Conservation (phyloP, 2,113 vertebrate genomes). For the Cebidichthys violaceus region DNA sequence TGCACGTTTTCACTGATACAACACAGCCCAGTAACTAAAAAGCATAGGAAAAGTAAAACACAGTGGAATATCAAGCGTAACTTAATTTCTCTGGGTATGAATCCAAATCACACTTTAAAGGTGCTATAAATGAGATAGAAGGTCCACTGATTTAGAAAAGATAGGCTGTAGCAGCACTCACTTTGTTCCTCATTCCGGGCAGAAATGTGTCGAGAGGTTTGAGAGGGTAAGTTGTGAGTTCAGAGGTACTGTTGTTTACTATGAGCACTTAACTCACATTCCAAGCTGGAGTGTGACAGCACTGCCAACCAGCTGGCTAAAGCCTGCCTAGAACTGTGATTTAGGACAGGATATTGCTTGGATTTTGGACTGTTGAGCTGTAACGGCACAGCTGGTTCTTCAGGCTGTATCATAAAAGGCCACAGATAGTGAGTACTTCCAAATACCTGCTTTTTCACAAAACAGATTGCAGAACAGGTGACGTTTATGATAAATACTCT, state of each 20-base stretch:
- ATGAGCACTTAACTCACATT: neutral
- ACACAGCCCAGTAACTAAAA: neutral
- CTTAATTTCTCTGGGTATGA: neutral
- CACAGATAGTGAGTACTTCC: neutral
- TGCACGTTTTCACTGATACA: neutral
- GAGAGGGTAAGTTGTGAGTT: neutral
- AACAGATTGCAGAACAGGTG: neutral
- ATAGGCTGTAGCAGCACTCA: neutral
- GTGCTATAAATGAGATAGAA: neutral
- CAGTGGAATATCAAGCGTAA: neutral
- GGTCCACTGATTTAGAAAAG: too few relatives aligned
- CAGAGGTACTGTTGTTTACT: neutral
- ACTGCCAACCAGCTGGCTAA: neutral
- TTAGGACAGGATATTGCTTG: constrained; percentile 32
- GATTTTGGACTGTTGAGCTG: constrained; percentile 10
- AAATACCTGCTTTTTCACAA: neutral
- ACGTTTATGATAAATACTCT: neutral
- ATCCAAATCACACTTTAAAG: neutral
- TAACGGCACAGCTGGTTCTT: neutral
- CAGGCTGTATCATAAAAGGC: neutral
- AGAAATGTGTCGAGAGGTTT: neutral
- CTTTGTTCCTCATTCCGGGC: neutral
- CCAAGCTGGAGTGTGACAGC: constrained; percentile 16
- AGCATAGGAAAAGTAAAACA: neutral
- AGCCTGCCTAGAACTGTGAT: constrained; percentile 1